Evolutionary conservation across 2,797 vertebrate species (phyloP), one percentile per base, ranked within the genome.

Genomic region (Gila robusta): DNA sequence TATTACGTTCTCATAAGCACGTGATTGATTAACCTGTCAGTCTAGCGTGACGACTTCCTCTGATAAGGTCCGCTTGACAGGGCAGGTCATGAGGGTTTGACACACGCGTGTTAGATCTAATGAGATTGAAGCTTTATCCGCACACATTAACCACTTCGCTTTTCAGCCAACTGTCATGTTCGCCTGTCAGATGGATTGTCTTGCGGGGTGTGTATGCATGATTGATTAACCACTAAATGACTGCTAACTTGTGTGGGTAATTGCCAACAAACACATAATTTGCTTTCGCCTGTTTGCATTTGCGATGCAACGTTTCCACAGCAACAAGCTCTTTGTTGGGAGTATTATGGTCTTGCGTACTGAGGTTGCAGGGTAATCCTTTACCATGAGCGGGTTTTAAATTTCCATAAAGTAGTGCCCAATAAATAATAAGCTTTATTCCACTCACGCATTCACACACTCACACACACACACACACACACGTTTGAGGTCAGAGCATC

Each of bases 221-320:
- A 86, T 86, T 86, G 84, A 86, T 86, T 86, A 86, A 86, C 56
- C 79, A 86, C 78, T 66, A 86, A 86, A 81, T 86, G 84, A 66
- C 84, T 79, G 67, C 70, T 80, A 86, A 86, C 69, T 80, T 59
- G 10, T 86, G 23, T 81, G 78, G 78, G 69, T 86, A 81, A 81
- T 86, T 86, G 59, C 78, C 69, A 81, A 66, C 69, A 86, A 86
- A 81, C 39, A 81, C 78, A 64, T 81, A 26, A 85, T 85, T 85
- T 49, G 74, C 64, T 59, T 71, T 79, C 1, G 5, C 49, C 74
- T 78, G 47, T 85, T 85, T 71, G 84, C 78, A 66, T 73, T 64
- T n/a, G 69, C 28, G 70, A 74, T 81, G 19, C 76, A 73, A 16
- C 1, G 1, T 19, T 28, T 85, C 26, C 77, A 73, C 32, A 23